Conservation (phyloP, 2,797 vertebrate species). For the Catamblyrhynchus diadema region DNA sequence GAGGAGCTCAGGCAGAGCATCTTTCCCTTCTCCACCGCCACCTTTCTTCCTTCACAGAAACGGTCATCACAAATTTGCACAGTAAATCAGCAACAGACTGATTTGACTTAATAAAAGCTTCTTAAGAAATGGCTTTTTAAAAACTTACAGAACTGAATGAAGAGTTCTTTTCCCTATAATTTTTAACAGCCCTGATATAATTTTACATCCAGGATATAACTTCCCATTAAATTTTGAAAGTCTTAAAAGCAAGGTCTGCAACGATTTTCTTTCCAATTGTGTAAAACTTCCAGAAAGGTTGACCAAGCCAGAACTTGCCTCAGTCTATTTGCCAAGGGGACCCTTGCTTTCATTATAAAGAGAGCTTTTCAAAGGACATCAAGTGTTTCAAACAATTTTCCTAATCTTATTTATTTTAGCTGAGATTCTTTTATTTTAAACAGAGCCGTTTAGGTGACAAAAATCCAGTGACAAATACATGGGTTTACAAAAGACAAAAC, state of each 20-base stretch:
- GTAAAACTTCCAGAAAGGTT: not conserved
- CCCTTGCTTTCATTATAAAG: conserved; percentile 12
- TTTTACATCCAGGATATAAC: conserved; percentile 41
- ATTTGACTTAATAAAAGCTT: conserved; percentile 9
- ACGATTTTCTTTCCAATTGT: not conserved
- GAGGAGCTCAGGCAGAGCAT: not conserved
- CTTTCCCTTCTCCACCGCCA: not conserved
- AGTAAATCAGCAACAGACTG: not conserved
- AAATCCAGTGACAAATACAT: conserved; percentile 37
- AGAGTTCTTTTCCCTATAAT: conserved; percentile 19
- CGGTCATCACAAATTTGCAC: rapidly evolving
- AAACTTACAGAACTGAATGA: not conserved
- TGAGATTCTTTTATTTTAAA: conserved; percentile 28
- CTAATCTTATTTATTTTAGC: conserved; percentile 37
- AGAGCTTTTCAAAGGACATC: not conserved
- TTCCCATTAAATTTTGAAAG: conserved; percentile 35
- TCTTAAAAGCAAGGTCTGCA: conserved; percentile 30
- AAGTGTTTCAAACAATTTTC: conserved; percentile 13
- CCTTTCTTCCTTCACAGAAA: not conserved
- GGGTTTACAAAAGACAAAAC: conserved; percentile 6
- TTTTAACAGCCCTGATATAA: conserved; percentile 30
- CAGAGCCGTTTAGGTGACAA: not conserved
- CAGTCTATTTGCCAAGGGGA: not conserved
- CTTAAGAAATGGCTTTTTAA: conserved; percentile 3
- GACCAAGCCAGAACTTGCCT: conserved; percentile 31